Evolutionary conservation across 2,888 invertebrate species (phyloP).

Genomic region (Leptarthrus brevirostris): DNA sequence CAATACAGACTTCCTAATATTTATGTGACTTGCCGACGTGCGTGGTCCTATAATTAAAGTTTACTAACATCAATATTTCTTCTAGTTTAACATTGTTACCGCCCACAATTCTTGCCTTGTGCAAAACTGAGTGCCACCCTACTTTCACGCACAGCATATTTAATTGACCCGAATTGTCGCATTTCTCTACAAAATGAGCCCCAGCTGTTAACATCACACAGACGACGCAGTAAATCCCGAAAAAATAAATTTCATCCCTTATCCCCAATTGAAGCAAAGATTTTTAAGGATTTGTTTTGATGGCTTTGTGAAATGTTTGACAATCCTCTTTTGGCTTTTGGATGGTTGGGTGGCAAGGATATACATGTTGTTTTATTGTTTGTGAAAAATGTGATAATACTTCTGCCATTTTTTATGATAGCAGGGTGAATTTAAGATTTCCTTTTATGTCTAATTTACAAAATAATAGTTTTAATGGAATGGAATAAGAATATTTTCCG

Average conservation of each 20-base stretch:
- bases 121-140: too few species aligned
- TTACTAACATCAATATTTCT: too few species aligned
- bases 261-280: conserved; percentile 50
- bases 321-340: conserved; percentile 16
- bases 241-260: conserved; percentile 47
- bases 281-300: conserved; percentile 49
- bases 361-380: conserved; percentile 6
- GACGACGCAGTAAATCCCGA: conserved; percentile 31
- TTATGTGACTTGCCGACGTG: too few species aligned
- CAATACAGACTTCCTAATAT: too few species aligned
- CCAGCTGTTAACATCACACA: conserved; percentile 22
- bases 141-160: background rate
- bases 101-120: too few species aligned
- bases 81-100: too few species aligned
- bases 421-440: background rate
- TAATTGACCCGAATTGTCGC: conserved; percentile 25
- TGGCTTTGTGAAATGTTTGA: conserved; percentile 46
- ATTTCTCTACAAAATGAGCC: conserved; percentile 1
- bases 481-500: too few species aligned
- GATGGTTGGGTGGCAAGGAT: background rate
- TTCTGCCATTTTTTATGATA: background rate
- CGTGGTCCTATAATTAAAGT: too few species aligned
- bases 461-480: too few species aligned
- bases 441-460: too few species aligned
- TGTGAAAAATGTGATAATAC: conserved; percentile 22